phyloP scores from a whole-genome alignment of 2,113 vertebrate genomes.

The Eira barbara region DNA sequence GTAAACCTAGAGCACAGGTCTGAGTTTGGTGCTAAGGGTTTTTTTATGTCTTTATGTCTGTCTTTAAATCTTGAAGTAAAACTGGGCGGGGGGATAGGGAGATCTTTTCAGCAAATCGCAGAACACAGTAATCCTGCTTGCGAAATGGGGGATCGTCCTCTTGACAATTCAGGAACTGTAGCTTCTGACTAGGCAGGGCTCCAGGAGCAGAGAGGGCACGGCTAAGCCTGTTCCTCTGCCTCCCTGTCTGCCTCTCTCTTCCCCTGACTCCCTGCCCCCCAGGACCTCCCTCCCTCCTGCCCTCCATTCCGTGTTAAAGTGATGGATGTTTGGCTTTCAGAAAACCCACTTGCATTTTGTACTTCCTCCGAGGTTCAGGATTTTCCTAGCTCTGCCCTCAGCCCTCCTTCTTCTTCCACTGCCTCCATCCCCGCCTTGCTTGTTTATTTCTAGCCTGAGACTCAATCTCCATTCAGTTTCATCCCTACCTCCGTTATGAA shows the following conservation, averaged over 20 bases:
- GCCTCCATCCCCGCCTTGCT: background rate
- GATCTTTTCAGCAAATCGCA: background rate
- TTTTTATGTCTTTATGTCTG: background rate
- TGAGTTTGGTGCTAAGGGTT: background rate
- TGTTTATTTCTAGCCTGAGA: background rate
- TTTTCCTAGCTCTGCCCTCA: background rate
- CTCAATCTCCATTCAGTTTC: background rate
- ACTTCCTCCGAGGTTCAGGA: background rate
- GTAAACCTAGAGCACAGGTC: background rate
- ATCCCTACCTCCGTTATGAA: background rate
- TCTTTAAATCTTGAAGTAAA: background rate
- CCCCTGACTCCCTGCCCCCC: too few relatives aligned
- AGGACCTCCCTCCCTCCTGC: background rate
- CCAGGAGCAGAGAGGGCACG: rapidly evolving
- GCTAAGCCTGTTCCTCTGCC: background rate
- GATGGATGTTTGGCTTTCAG: background rate
- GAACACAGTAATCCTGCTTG: background rate
- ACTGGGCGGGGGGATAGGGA: background rate
- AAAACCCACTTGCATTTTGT: background rate
- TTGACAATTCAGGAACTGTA: background rate
- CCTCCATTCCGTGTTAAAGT: background rate
- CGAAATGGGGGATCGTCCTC: background rate
- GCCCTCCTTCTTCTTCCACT: background rate
- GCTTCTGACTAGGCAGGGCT: background rate
- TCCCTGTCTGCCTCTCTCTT: background rate